These are phyloP conservation scores for Chelonus formosanus DNA, from an alignment of 2,888 invertebrate genomes.

Conservation along the genomic window DNA sequence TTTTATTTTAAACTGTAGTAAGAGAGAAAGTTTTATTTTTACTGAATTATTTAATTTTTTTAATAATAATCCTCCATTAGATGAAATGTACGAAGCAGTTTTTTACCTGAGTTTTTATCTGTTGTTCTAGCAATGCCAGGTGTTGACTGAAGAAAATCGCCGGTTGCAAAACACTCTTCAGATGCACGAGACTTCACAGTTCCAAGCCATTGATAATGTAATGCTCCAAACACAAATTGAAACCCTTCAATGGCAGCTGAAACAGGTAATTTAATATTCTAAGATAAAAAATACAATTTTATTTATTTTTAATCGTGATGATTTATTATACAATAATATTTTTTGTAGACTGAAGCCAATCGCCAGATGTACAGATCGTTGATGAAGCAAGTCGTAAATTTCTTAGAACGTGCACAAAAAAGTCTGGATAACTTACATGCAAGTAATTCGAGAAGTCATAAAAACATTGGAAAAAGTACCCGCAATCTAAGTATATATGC, in stretches of 20 bases:
- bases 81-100: too few relatives aligned
- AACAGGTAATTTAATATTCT: slow-evolving; percentile 69
- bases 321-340: slow-evolving; percentile 26
- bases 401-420: slow-evolving; percentile 74
- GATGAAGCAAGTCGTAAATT: slow-evolving; percentile 76
- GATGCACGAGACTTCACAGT: slow-evolving; percentile 57
- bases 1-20: too few relatives aligned
- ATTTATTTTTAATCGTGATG: background rate
- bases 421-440: slow-evolving; percentile 69
- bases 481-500: slow-evolving; percentile 69
- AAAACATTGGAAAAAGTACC: slow-evolving; percentile 61
- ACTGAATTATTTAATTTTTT: too few relatives aligned
- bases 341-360: slow-evolving; percentile 74
- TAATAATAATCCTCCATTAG: too few relatives aligned
- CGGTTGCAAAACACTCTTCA: slow-evolving; percentile 58
- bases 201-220: slow-evolving; percentile 67
- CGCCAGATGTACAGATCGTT: slow-evolving; percentile 78
- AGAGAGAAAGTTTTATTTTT: too few relatives aligned
- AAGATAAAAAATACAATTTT: too few relatives aligned
- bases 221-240: slow-evolving; percentile 75
- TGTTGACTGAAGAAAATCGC: slow-evolving; percentile 64
- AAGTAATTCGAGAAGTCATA: slow-evolving; percentile 51
- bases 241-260: slow-evolving; percentile 77
- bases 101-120: slow-evolving; percentile 1
- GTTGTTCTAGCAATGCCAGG: slow-evolving; percentile 63